Conservation (phyloP, 37 sponge, comb jelly and placozoan species). For the Halichondria panicea region DNA sequence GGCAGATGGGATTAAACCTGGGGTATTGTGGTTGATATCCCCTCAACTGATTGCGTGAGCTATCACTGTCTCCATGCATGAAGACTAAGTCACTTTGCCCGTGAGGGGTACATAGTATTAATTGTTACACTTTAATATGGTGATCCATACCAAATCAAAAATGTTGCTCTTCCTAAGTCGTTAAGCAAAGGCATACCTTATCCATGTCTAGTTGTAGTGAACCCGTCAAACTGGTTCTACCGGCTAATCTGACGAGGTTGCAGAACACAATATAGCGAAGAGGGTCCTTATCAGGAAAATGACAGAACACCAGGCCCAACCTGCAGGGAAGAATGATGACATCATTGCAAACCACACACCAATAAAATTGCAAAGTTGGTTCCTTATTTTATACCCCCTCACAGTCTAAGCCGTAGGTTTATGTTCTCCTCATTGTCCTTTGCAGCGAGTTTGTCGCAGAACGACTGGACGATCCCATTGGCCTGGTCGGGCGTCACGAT, state of each 20-base stretch:
- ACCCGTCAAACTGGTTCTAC: background rate
- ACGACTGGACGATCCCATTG: slow-evolving; percentile 4
- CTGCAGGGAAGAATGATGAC: slow-evolving; percentile 3
- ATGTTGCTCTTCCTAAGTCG: too few species aligned
- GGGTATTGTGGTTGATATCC: too few species aligned
- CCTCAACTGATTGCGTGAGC: too few species aligned
- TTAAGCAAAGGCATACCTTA: slow-evolving; percentile 13
- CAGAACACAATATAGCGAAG: slow-evolving; percentile 32
- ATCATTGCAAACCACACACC: too few species aligned
- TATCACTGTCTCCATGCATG: too few species aligned
- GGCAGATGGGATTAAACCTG: too few species aligned
- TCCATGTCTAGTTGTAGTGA: slow-evolving; percentile 26
- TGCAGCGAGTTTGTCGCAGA: slow-evolving; percentile 28
- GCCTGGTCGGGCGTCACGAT: slow-evolving; percentile 20
- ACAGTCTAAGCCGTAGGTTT: slow-evolving; percentile 34
- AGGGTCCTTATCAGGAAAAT: slow-evolving; percentile 30
- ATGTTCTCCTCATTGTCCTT: slow-evolving; percentile 22
- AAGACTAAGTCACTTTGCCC: too few species aligned
- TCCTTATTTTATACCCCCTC: slow-evolving; percentile 4
- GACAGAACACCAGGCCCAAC: slow-evolving; percentile 55
- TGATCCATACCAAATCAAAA: too few species aligned
- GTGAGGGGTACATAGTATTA: too few species aligned
- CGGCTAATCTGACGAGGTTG: slow-evolving; percentile 29
- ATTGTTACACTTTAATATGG: too few species aligned
- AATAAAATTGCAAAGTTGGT: background rate